phyloP scores from a whole-genome alignment of 2,797 vertebrate species.

The Bradypodion ventrale region DNA sequence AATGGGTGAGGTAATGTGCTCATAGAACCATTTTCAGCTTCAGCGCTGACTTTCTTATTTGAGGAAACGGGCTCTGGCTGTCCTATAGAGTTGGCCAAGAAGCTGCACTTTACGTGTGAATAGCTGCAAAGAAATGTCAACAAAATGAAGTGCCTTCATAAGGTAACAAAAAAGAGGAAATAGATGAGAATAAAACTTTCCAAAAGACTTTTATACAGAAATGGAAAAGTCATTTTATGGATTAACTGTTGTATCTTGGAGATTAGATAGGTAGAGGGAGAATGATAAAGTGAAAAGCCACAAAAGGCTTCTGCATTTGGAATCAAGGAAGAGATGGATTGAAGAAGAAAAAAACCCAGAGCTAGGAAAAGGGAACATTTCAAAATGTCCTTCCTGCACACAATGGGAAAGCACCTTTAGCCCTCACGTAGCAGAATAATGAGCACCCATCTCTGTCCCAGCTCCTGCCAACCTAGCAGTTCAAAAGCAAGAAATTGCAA shows the following conservation, averaged over 20 bases:
- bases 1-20: neutral
- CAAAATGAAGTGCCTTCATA: neutral
- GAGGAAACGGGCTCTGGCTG: neutral
- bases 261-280: neutral
- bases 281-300: neutral
- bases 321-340: neutral
- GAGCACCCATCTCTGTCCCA: no score
- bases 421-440: no score
- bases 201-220: neutral
- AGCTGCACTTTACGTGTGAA: neutral
- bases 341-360: neutral
- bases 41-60: neutral
- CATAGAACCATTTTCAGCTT: no score
- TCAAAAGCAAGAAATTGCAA: no score
- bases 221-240: neutral
- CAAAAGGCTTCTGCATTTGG: neutral
- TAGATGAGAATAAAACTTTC: neutral
- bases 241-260: no score
- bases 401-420: no score
- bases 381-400: neutral
- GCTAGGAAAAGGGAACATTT: neutral
- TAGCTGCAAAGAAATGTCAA: neutral
- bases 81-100: neutral
- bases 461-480: no score
- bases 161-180: neutral